Percentiles rank a stretch among this genome's conserved stretches.
Evolutionary conservation across 2,113 vertebrate genomes (phyloP).

Genomic region (Microcebus ravelobensis): DNA sequence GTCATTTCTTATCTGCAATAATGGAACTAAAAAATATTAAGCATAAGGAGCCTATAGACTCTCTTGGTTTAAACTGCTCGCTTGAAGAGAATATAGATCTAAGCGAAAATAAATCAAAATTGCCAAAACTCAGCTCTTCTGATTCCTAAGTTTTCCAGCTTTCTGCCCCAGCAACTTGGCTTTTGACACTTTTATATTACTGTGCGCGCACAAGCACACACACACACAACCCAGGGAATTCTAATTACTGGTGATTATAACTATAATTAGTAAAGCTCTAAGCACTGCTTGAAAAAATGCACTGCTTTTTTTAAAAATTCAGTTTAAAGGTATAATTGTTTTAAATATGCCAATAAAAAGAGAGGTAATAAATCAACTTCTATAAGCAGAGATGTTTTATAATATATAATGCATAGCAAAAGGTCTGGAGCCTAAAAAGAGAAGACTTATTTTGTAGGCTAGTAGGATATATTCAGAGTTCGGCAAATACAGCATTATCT

Average conservation of each 20-base stretch:
- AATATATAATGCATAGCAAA: not conserved
- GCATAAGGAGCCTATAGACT: not conserved
- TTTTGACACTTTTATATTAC: not conserved
- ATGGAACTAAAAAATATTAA: not conserved
- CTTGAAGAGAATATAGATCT: not conserved
- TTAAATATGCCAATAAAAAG: not conserved
- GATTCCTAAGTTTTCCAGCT: not conserved
- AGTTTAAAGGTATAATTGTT: constrained; percentile 1
- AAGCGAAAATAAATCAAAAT: constrained; percentile 7
- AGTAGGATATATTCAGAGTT: not conserved
- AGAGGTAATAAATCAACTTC: not conserved
- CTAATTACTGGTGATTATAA: not conserved
- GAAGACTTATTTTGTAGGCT: not conserved
- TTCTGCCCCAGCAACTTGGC: not conserved
- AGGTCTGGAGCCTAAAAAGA: not conserved
- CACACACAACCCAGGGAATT: not conserved
- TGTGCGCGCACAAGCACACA: not conserved
- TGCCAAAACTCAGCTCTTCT: not conserved
- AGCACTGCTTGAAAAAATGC: not conserved
- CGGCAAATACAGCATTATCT: not conserved
- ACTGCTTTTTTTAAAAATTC: not conserved
- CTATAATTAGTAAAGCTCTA: not conserved
- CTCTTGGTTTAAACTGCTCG: not conserved
- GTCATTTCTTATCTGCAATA: not conserved
- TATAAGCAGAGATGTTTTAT: not conserved